Evolutionary conservation across 2,797 vertebrate species (phyloP), one percentile per base, ranked within the genome.

Genomic region (Eupleurogrammus muticus): DNA sequence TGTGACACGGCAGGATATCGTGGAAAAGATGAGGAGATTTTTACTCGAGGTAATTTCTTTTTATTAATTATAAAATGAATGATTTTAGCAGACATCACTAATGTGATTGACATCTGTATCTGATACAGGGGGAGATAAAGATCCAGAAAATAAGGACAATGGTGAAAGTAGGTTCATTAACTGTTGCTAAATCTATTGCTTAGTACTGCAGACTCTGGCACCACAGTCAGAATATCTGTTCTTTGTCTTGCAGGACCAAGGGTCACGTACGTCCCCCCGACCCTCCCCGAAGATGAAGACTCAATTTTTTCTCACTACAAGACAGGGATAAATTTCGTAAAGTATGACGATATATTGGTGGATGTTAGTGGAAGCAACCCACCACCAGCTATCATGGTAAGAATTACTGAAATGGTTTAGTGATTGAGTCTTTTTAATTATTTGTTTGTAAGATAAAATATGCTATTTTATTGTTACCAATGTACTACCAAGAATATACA

Each of bases 251-350:
- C 84, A 98, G 97, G 87, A 72, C 96, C 95, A 0, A 96, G 67
- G 79, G 95, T 99, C 76, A 96, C 94, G 0, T 99, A 99, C 0
- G 57, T 99, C 20, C 98, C 98, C 0, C 96, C 96, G 0, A 89
- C 95, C 6, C 96, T 97, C 5, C 91, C 96, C 12, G 95, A 96
- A 9, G 93, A 95, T 12, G 98, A 99, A 34, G 83, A 86, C 4
- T 87, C 94, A 1, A 93, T 99, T 59, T 99, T 99, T 85, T 83
- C 95, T 51, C 96, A 81, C 70, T 97, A 97, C 14, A 74, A 95
- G 74, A 92, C 92, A 0, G 98, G 98, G 63, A 96, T 97, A 61
- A 98, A 99, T 87, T 99, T 99, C 76, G 88, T 96, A 69, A 99
- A 98, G 87, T 99, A 99, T 5, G 97, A 99, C 54, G 93, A 96